Base-by-base conservation (phyloP, 1,140 invertebrate genomes). In the Halyomorpha halys region DNA sequence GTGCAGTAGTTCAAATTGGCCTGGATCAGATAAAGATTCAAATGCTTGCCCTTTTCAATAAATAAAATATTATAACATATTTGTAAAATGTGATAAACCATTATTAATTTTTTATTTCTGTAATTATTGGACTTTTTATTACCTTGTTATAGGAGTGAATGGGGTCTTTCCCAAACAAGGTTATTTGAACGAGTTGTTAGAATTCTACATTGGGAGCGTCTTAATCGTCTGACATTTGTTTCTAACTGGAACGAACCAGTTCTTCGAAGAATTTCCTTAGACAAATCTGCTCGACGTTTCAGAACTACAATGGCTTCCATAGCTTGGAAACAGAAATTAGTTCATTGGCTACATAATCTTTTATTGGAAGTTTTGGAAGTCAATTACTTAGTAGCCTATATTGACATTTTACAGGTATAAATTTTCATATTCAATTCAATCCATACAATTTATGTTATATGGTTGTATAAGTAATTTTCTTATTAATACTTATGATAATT, bases 271-370 rank as follows among this genome's bases (percentile, higher is more conserved):
- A 79, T 82, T 2, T 78, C 82, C 9, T 76, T 90, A 11, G 87
- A 91, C 70, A 86, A 84, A 64, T 82, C 87, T 2, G 81, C 86
- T 0, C 78, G 82, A 66, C 76, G 83, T 61, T 76, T 91, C 63
- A 76, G 87, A 21, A 80, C 83, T 64, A 78, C 82, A n/a, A 72
- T 90, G 62, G 82, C 83, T 0, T 79, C 79, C 6, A 77, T 85
- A 14, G 74, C 76, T 9, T 89, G 89, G 88, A 85, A 91, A 68
- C 72, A 79, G 11, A 81, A 82, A 54, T 72, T 89, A 15, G 79
- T 82, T 3, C 86, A 90, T 66, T 94, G 91, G 91, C 73, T 94
- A 44, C 90, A 94, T 71, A 75, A 77, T 51, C 73, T 86, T 13
- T 72, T 94, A 6, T 77, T 90, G 63, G 87, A 91, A 51, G 76